A percentile compares a stretch with the other conserved stretches of the same genome.
These are phyloP conservation scores for Muscicapa striata DNA, from an alignment of 2,797 vertebrate genomes.

Conservation along the genomic window DNA sequence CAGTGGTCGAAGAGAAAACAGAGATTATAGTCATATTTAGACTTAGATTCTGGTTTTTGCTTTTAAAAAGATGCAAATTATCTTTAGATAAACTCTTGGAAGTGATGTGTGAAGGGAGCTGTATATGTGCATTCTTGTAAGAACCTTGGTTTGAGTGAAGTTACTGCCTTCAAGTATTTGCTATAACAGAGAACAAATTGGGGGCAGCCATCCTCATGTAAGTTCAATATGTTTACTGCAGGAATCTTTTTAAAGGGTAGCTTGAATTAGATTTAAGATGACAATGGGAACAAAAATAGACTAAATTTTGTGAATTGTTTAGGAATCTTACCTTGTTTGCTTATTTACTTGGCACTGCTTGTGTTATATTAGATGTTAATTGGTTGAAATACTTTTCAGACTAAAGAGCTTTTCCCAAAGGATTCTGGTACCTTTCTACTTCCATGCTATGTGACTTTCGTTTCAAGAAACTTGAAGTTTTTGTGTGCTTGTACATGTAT, in stretches of 20 bases:
- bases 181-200: slow-evolving; percentile 15
- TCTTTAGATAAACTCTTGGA: background rate
- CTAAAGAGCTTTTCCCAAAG: background rate
- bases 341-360: background rate
- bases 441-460: background rate
- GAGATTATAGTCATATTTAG: background rate
- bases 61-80: background rate
- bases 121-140: background rate
- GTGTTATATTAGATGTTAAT: background rate
- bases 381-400: background rate
- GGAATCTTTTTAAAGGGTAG: background rate
- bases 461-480: background rate
- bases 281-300: background rate
- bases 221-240: slow-evolving; percentile 40
- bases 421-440: background rate
- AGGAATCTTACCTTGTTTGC: background rate
- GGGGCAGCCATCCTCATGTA: slow-evolving; percentile 43
- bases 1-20: background rate
- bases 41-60: background rate
- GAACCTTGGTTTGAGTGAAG: background rate
- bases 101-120: background rate
- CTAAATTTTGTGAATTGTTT: background rate
- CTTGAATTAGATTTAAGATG: background rate
- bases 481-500: background rate
- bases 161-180: background rate